These are phyloP conservation scores for Enoplosus armatus DNA, from an alignment of 2,797 vertebrate species.

Conservation along the genomic window DNA sequence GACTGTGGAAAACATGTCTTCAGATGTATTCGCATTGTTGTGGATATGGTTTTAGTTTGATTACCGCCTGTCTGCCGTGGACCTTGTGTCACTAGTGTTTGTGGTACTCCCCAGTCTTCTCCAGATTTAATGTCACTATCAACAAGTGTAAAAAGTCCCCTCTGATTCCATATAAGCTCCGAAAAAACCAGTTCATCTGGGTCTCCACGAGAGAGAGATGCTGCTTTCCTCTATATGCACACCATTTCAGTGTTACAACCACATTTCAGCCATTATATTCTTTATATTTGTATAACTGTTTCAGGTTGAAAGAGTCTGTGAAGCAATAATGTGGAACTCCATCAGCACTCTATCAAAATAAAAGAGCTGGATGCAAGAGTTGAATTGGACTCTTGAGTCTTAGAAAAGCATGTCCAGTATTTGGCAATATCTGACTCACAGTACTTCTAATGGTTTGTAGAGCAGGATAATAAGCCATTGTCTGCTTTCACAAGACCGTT, in stretches of 20 bases:
- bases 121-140: background rate
- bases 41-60: conserved; percentile 1
- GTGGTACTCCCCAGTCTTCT: background rate
- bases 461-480: conserved; percentile 37
- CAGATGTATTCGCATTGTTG: background rate
- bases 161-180: background rate
- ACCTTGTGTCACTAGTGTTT: background rate
- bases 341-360: conserved; percentile 49
- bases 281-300: background rate
- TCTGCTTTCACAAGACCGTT: conserved; percentile 33
- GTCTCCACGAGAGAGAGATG: background rate
- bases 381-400: conserved; percentile 51
- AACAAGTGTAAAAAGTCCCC: background rate
- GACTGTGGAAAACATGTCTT: conserved; percentile 1
- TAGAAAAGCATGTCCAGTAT: conserved; percentile 56
- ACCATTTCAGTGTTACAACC: background rate
- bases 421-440: conserved; percentile 34
- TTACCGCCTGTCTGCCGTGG: background rate
- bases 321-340: conserved; percentile 22
- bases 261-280: background rate
- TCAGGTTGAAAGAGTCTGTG: conserved; percentile 26
- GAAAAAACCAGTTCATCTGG: background rate
- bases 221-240: background rate
- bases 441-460: conserved; percentile 29
- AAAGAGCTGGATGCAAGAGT: conserved; percentile 45